A percentile compares a stretch with the other conserved stretches of the same genome.
Evolutionary conservation across 2,888 invertebrate genomes (phyloP).

Genomic region (Frankliniella fusca): DNA sequence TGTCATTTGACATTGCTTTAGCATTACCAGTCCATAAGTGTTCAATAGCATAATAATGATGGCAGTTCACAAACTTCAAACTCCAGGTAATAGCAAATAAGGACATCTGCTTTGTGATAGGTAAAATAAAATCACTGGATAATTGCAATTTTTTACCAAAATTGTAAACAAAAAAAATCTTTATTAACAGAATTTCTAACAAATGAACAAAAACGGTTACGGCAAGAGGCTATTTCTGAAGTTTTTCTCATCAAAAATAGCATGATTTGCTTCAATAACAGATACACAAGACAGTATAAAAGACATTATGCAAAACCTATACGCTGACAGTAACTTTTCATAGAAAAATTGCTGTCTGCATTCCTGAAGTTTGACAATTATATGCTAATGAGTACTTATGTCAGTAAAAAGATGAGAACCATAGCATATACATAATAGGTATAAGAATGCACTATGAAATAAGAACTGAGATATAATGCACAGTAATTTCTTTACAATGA

Average conservation of each 20-base stretch:
- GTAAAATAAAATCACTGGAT: neutral
- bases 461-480: constrained; percentile 4
- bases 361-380: constrained; percentile 14
- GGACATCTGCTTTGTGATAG: neutral
- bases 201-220: neutral
- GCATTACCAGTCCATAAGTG: constrained; percentile 16
- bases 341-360: neutral
- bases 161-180: constrained; percentile 22
- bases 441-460: constrained; percentile 9
- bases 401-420: neutral
- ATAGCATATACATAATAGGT: constrained; percentile 11
- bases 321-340: neutral
- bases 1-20: neutral
- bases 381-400: constrained; percentile 5
- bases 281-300: neutral
- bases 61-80: constrained; percentile 2
- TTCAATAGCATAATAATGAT: neutral
- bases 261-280: neutral
- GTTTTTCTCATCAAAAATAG: neutral
- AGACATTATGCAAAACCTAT: constrained; percentile 2
- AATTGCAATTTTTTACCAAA: constrained; percentile 11
- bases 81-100: constrained; percentile 9
- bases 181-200: constrained; percentile 25
- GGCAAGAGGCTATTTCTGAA: neutral
- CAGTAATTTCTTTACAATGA: neutral